A percentile compares a stretch with the other conserved stretches of the same genome.
These are phyloP conservation scores for Anguilla megastoma DNA, from an alignment of 2,797 vertebrate genomes.

Conservation along the genomic window DNA sequence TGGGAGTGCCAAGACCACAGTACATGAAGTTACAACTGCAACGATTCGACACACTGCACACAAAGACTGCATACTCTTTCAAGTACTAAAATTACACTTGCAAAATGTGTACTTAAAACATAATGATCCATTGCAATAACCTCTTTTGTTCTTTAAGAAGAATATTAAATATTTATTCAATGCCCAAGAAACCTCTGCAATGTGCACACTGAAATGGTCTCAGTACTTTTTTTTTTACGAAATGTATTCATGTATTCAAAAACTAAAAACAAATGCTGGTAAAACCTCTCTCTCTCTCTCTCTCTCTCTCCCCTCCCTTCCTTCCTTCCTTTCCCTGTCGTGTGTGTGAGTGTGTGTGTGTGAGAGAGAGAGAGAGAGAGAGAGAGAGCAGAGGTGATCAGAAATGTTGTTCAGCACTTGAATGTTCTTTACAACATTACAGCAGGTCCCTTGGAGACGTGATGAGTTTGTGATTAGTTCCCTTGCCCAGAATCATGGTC, in stretches of 20 bases:
- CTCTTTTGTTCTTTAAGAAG: background rate
- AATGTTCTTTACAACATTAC: background rate
- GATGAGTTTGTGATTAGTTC: background rate
- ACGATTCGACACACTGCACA: background rate
- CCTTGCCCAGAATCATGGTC: background rate
- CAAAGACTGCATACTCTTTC: background rate
- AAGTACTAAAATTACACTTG: background rate
- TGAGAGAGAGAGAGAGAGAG: no score
- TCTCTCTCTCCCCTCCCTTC: background rate
- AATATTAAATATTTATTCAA: background rate
- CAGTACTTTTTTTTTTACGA: background rate
- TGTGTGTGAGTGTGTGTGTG: no score
- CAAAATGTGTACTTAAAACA: background rate
- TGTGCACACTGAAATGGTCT: background rate
- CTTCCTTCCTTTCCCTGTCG: no score
- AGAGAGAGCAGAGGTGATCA: background rate
- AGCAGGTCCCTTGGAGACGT: background rate
- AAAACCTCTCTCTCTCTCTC: background rate
- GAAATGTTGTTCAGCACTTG: background rate
- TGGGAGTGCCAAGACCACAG: background rate
- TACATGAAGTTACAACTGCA: background rate
- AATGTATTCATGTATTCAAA: background rate
- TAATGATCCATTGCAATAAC: background rate
- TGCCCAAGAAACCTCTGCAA: background rate
- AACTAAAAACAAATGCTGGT: background rate